Base-by-base conservation (phyloP, 2,888 invertebrate genomes). In the Andrena chrysosceles region DNA sequence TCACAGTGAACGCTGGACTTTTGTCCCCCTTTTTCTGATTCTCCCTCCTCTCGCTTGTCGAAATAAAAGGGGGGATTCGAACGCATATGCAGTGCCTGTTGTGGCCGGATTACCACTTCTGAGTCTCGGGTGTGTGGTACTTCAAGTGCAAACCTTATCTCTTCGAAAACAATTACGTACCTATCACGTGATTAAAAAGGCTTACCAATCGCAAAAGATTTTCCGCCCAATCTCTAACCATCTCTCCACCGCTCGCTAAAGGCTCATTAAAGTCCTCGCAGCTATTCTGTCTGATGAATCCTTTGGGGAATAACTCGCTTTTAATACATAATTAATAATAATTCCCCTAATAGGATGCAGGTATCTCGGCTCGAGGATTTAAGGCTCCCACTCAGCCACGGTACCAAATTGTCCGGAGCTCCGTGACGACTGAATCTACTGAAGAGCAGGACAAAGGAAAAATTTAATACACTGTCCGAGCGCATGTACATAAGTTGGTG, bases 1-100 rank as follows among this genome's bases (percentile, higher is more conserved):
- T 66, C 74, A 29, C 56, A 29, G 52, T 13, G 63, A 5, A 73
- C 35, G 70, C 59, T 26, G 70, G 33, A 74, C 74, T 85, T 85
- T 83, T 83, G 56, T 75, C 20, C 66, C 70, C 26, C 26, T 54
- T 20, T 42, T 42, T 42, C 42, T 23, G 7, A 16, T 8, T 16
- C 23, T 52, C 23, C 70, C 26, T 70, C 33, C 59, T 73, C 33
- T 62, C 52, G 63, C 52, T 26, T 64, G 59, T 35, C 26, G 8
- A 62, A 49, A 71, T 62, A 49, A 49, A 49, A 62, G 31, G 31
- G 4, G 23, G 20, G 20, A 56, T 4, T 56, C 56, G 56, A 56
- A 10, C 56, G 23, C 56, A 13, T 56, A 56, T 23, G 56, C 56
- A 10, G 23, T 56, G 2, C 54, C 26, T 2, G 23, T 2, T 23